Conservation (phyloP, 2,797 vertebrate species). For the Echiichthys vipera region DNA sequence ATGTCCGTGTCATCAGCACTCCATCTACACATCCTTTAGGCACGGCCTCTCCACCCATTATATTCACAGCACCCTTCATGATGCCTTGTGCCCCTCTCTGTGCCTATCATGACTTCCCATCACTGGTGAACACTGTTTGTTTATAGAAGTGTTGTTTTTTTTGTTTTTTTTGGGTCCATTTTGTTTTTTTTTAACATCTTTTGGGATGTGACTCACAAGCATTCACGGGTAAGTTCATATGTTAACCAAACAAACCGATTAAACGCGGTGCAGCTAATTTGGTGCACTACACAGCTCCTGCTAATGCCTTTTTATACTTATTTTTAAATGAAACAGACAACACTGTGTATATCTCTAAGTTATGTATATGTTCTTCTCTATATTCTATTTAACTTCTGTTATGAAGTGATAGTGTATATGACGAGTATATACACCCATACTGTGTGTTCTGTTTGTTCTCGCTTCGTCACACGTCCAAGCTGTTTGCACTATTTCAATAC, state of each 20-base stretch:
- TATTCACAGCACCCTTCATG: neutral
- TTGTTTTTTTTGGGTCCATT: too few relatives aligned
- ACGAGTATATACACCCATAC: neutral
- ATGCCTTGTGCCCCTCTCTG: neutral
- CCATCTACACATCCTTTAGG: neutral
- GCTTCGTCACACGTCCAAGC: too few relatives aligned
- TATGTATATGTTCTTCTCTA: neutral
- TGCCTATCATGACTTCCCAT: neutral
- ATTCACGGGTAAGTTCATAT: neutral
- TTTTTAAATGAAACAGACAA: too few relatives aligned
- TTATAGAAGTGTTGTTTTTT: neutral
- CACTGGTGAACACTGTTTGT: neutral
- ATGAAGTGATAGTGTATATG: neutral
- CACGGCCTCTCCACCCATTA: neutral
- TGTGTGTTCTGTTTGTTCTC: too few relatives aligned
- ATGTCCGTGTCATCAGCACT: neutral
- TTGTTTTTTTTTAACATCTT: too few relatives aligned
- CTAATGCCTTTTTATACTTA: neutral
- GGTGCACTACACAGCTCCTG: neutral
- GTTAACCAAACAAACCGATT: neutral
- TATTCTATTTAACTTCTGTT: too few relatives aligned
- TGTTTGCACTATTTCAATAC: too few relatives aligned
- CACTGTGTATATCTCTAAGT: neutral
- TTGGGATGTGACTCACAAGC: neutral
- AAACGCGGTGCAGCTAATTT: neutral